These are phyloP conservation scores for Apogon hyalosoma DNA, from an alignment of 2,797 vertebrate species.

Conservation along the genomic window DNA sequence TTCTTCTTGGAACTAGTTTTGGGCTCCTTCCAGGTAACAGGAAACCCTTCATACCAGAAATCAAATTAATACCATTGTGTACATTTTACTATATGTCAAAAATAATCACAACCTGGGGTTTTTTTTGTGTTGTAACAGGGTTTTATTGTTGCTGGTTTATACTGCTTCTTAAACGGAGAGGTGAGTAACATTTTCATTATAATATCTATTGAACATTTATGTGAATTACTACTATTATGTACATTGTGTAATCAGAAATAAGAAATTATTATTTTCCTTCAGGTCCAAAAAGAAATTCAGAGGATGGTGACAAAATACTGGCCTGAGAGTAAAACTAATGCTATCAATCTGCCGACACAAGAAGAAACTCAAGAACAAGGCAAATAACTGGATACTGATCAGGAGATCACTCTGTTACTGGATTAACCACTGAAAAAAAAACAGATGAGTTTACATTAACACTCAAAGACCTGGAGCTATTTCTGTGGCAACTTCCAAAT, in stretches of 20 bases:
- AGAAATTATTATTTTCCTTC: conserved; percentile 6
- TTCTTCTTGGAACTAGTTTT: conserved; percentile 80
- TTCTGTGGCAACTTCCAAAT: no score
- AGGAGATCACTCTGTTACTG: no score
- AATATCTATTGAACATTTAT: neutral
- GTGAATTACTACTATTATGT: no score
- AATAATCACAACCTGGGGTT: conserved; percentile 2
- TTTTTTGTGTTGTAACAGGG: conserved; percentile 59
- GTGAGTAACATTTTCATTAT: conserved; percentile 51
- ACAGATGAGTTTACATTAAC: no score
- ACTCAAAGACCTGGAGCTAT: no score
- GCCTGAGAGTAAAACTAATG: conserved; percentile 64
- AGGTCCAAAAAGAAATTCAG: conserved; percentile 80
- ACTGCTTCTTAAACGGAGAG: conserved; percentile 81
- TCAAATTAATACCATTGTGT: neutral
- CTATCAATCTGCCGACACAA: conserved; percentile 74
- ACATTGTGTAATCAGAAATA: neutral
- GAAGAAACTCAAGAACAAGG: conserved; percentile 30
- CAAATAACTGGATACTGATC: no score
- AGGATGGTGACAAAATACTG: conserved; percentile 68
- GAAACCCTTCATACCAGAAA: neutral
- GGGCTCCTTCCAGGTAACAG: conserved; percentile 80
- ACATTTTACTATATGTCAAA: neutral
- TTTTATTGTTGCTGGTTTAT: conserved; percentile 78
- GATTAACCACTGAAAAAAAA: no score